A percentile compares a stretch with the other conserved stretches of the same genome.
Evolutionary conservation across 1,140 invertebrate genomes (phyloP).

Genomic region (Bombus vancouverensis): DNA sequence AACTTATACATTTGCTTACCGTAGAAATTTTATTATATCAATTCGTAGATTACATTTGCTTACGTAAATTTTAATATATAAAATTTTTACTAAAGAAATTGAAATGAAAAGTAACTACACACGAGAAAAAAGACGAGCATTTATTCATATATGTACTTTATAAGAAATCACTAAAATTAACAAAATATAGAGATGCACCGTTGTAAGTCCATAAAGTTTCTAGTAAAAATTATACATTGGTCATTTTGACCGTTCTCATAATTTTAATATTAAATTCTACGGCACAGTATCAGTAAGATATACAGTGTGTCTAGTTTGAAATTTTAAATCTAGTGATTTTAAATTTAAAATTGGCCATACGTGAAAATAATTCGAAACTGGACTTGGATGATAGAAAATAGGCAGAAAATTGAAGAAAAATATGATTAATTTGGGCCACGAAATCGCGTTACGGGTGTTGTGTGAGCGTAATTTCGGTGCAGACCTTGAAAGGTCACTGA

Average conservation of each 20-base stretch:
- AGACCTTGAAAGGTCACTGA: not conserved
- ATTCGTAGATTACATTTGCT: not conserved
- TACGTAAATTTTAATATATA: not conserved
- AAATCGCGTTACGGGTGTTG: not conserved
- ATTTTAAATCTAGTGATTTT: not conserved
- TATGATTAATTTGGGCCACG: constrained; percentile 6
- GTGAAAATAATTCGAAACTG: not conserved
- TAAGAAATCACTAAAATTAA: no score
- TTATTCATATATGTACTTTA: no score
- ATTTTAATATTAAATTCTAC: no score
- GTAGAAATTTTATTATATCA: no score
- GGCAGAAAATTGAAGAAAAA: not conserved
- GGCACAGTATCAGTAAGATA: not conserved
- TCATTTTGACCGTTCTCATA: no score
- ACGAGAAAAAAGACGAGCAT: no score
- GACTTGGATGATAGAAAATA: not conserved
- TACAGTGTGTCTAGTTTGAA: not conserved
- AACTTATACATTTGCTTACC: not conserved
- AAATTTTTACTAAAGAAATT: not conserved
- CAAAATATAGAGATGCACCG: no score
- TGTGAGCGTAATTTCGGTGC: not conserved
- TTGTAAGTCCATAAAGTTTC: not conserved
- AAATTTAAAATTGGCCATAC: not conserved
- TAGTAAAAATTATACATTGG: not conserved
- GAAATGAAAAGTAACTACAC: no score